Evolutionary conservation across 2,113 vertebrate genomes (phyloP), one percentile per base, ranked within the genome.

Genomic region (Labeo rohita): DNA sequence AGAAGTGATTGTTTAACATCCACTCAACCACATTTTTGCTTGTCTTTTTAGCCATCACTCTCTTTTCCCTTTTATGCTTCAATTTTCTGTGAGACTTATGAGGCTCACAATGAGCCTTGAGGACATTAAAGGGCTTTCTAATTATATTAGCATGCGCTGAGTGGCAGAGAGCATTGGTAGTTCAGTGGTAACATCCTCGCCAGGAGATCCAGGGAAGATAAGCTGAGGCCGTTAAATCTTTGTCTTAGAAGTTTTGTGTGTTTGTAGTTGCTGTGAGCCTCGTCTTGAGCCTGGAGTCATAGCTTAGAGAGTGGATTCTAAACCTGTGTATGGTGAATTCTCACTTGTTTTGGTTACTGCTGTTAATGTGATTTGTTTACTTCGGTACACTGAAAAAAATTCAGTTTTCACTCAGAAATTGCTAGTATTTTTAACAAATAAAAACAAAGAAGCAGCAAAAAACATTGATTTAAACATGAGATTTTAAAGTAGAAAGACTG

Each of bases 81-180:
- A 63, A 45, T 80, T 80, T 63, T 63, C 54, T 63, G 39, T 15
- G n/a, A 47, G 78, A 76, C 21, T 50, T 76, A 76, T 76, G n/a
- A 77, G 74, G n/a, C n/a, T 28, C 43, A 0, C 39, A 49, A 45
- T 47, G n/a, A 80, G 36, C 39, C 78, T 80, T 6, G 45, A 81
- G 43, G 79, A 66, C 39, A 81, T 50, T 66, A 81, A 81, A 81
- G 21, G 43, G 8, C 79, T 81, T 28, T 66, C 66, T 16, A 65
- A 80, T 65, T 65, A 65, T 49, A 65, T 61, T 65, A 80, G 59
- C 59, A 45, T 47, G 28, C 12, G 13, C 18, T 63, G 78, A 80
- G 39, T 81, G 79, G 59, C n/a, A 66, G 56, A 65, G 21, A 65
- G 79, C 15, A 34, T 66, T 49, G 59, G n/a, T 65, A 11, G 59